These are phyloP conservation scores for Agrotis exclamationis DNA, from an alignment of 2,888 invertebrate genomes.

Conservation along the genomic window DNA sequence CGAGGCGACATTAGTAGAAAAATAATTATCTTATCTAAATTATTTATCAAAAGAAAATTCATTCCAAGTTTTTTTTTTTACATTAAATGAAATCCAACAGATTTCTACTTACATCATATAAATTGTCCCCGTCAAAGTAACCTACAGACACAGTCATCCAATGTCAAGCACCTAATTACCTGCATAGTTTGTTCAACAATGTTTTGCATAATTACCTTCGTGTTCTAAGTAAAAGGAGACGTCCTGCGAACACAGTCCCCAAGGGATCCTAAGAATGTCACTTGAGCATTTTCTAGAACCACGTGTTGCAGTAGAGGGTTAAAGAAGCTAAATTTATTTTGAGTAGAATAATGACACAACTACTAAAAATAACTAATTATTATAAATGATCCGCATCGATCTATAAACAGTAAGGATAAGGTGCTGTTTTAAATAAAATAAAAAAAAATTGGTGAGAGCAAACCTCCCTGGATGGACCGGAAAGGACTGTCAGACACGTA, in stretches of 20 bases:
- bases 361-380: background rate
- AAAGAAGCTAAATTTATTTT: too few species aligned
- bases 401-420: background rate
- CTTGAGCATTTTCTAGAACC: conserved; percentile 15
- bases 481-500: too few species aligned
- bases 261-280: conserved; percentile 13
- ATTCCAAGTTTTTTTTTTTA: too few species aligned
- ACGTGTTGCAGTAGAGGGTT: conserved; percentile 34
- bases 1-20: too few species aligned
- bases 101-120: too few species aligned
- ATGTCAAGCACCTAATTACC: conserved; percentile 9
- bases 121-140: too few species aligned
- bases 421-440: too few species aligned
- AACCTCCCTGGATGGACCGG: too few species aligned
- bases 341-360: background rate
- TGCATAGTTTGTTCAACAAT: background rate
- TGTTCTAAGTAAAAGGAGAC: conserved; percentile 41
- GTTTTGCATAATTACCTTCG: conserved; percentile 41
- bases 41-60: too few species aligned
- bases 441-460: too few species aligned
- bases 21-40: too few species aligned
- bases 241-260: conserved; percentile 41
- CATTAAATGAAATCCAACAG: too few species aligned
- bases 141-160: background rate
- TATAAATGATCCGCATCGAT: background rate